These are phyloP conservation scores for Orchestes rusci DNA, from an alignment of 2,888 invertebrate species.

Conservation along the genomic window DNA sequence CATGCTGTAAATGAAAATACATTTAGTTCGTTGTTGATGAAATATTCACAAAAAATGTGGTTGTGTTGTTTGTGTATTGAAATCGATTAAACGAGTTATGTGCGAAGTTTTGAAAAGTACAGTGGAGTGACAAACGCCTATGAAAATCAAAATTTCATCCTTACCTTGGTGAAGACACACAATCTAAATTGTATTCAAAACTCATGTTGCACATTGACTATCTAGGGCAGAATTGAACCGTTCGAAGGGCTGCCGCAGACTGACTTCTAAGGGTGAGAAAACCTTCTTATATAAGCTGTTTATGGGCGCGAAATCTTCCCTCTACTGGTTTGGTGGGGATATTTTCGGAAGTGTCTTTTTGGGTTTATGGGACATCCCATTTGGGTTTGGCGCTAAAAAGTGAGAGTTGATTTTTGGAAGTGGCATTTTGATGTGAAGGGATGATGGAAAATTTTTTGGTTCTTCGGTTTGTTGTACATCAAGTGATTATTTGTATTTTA, in stretches of 20 bases:
- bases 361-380: constrained; percentile 2
- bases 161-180: too few relatives aligned
- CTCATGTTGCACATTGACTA: too few relatives aligned
- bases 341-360: constrained; percentile 9
- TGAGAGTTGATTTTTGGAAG: too few relatives aligned
- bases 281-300: constrained; percentile 13
- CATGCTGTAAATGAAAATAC: constrained; percentile 9
- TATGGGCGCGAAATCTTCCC: constrained; percentile 19
- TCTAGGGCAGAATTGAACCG: too few relatives aligned
- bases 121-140: not conserved
- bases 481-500: too few relatives aligned
- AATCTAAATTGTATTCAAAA: too few relatives aligned
- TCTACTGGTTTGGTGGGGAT: constrained; percentile 17
- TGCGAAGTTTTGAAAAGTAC: too few relatives aligned
- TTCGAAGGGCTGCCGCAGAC: constrained; percentile 10
- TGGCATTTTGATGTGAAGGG: too few relatives aligned
- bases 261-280: constrained; percentile 11
- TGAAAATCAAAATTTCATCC: not conserved
- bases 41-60: not conserved
- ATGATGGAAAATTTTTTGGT: too few relatives aligned
- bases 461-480: too few relatives aligned
- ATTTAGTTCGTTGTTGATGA: not conserved
- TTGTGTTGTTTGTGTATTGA: too few relatives aligned
- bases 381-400: constrained; percentile 7
- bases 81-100: too few relatives aligned